Evolutionary conservation across 2,888 invertebrate species (phyloP).

Genomic region (Drosophila recens): DNA sequence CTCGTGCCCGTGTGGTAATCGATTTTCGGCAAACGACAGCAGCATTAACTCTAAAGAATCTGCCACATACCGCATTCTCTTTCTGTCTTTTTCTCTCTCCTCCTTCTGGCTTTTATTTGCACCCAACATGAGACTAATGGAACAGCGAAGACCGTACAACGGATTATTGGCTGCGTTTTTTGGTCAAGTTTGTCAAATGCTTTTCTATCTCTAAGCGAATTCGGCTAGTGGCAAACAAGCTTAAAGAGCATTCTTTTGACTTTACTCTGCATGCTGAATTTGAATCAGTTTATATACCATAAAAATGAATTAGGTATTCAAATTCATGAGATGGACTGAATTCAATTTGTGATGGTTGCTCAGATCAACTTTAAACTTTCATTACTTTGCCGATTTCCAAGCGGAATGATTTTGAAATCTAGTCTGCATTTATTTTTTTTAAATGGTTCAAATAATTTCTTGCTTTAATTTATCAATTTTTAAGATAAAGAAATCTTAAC

Average conservation of each 20-base stretch:
- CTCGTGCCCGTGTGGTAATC: constrained; percentile 52
- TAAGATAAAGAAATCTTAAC: no score
- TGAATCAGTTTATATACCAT: not conserved
- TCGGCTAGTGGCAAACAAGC: not conserved
- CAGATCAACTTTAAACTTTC: no score
- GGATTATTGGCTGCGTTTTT: constrained; percentile 38
- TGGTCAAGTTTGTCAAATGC: constrained; percentile 32
- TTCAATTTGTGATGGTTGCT: no score
- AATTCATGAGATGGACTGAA: not conserved
- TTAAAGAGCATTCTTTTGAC: constrained; percentile 1
- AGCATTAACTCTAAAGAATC: constrained; percentile 43
- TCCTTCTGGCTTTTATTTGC: constrained; percentile 31
- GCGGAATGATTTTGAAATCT: no score
- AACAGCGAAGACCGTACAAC: constrained; percentile 38
- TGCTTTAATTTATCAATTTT: no score
- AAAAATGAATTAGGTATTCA: not conserved
- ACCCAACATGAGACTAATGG: constrained; percentile 47
- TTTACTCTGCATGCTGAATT: not conserved
- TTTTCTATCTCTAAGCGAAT: not conserved
- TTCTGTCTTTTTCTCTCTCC: not conserved
- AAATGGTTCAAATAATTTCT: no score
- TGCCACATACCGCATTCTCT: constrained; percentile 27
- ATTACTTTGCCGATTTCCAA: no score
- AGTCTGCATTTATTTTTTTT: no score
- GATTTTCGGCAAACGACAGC: constrained; percentile 65